These are phyloP conservation scores for Harpalus rubripes DNA, from an alignment of 2,888 invertebrate species.

Conservation along the genomic window DNA sequence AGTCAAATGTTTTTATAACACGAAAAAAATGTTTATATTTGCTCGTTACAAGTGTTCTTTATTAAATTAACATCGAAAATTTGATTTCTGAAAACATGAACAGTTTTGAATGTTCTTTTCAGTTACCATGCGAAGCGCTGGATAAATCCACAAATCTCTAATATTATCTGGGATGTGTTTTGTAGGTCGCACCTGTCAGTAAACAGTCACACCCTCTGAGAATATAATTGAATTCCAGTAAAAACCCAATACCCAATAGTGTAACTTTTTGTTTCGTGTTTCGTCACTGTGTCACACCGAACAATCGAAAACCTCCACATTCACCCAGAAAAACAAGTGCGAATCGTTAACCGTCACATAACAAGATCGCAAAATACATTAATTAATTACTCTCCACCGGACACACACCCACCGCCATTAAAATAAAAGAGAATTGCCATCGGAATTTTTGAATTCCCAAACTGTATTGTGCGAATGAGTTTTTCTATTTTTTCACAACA, in stretches of 20 bases:
- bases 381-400: constrained; percentile 36
- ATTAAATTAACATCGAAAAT: no score
- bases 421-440: constrained; percentile 34
- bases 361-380: constrained; percentile 53
- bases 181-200: constrained; percentile 5
- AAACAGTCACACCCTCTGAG: not conserved
- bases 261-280: constrained; percentile 43
- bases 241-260: constrained; percentile 27
- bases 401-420: constrained; percentile 47
- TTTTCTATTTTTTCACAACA: not conserved
- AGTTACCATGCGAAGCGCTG: no score
- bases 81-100: no score
- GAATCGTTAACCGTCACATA: constrained; percentile 50
- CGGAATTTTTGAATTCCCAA: not conserved
- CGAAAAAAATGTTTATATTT: no score
- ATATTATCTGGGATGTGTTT: not conserved
- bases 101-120: no score
- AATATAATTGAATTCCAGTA: constrained; percentile 44
- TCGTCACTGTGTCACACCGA: constrained; percentile 22
- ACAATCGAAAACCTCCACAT: constrained; percentile 45
- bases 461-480: not conserved
- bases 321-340: constrained; percentile 42
- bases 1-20: no score
- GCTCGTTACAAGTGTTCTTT: no score
- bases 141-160: not conserved